These are phyloP conservation scores for Zoanthus gigantus DNA, from an alignment of 92 coral and sea anemone genomes.

Conservation along the genomic window DNA sequence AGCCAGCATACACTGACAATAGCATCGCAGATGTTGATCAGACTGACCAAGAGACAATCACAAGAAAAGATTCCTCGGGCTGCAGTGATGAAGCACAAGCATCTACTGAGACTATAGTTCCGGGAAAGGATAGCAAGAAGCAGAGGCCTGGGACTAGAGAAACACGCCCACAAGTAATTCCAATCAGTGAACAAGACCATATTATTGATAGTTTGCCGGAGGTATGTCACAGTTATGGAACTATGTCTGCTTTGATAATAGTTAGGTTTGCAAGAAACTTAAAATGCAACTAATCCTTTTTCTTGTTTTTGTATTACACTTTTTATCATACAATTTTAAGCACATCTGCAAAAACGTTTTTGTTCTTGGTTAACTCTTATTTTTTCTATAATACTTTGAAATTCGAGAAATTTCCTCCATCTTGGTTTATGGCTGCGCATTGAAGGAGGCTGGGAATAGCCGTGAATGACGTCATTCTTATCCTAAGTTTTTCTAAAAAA, in stretches of 20 bases:
- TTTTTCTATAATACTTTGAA: too few species aligned
- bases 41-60: conserved; percentile 12
- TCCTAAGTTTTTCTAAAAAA: too few species aligned
- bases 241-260: neutral
- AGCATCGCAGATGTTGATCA: conserved; percentile 29
- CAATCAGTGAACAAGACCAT: conserved; percentile 33
- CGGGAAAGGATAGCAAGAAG: neutral
- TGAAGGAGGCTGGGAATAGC: too few species aligned
- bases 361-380: too few species aligned
- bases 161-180: conserved; percentile 25
- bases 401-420: too few species aligned
- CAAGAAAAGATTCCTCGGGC: neutral
- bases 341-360: too few species aligned
- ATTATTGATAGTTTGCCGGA: conserved; percentile 29
- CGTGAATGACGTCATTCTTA: too few species aligned
- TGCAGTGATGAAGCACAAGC: neutral
- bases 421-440: too few species aligned
- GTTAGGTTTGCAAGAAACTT: too few species aligned
- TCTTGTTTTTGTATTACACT: too few species aligned
- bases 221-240: neutral
- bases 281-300: too few species aligned
- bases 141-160: conserved; percentile 25
- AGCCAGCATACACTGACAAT: conserved; percentile 1
- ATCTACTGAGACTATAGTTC: neutral
- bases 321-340: too few species aligned